These are phyloP conservation scores for Epistrophe grossulariae DNA, from an alignment of 2,888 invertebrate species.

Conservation along the genomic window DNA sequence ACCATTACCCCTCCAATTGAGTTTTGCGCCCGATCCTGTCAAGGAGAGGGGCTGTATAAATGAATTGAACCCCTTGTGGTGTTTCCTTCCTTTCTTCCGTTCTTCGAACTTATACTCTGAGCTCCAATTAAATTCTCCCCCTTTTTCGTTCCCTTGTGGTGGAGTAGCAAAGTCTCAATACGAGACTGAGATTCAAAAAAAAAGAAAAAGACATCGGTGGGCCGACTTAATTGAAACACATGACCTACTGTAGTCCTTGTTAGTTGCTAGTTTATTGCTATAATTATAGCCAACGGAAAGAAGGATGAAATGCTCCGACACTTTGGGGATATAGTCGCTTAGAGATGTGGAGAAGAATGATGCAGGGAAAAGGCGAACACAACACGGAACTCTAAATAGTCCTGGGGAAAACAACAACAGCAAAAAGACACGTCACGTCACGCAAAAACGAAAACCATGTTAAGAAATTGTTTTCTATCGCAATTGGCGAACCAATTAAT, in stretches of 20 bases:
- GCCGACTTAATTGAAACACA: slow-evolving; percentile 74
- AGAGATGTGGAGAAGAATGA: slow-evolving; percentile 11
- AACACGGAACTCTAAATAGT: slow-evolving; percentile 12
- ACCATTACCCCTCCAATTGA: neutral
- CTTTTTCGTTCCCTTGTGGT: neutral
- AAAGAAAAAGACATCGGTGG: slow-evolving; percentile 59
- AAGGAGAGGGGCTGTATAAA: neutral
- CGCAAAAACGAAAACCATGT: slow-evolving; percentile 75
- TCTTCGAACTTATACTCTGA: slow-evolving; percentile 11
- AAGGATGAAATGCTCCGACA: slow-evolving; percentile 63
- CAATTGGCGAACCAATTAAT: slow-evolving; percentile 74
- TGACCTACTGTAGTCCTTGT: slow-evolving; percentile 75
- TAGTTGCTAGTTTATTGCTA: slow-evolving; percentile 75
- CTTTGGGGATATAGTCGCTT: slow-evolving; percentile 39
- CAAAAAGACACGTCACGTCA: slow-evolving; percentile 64
- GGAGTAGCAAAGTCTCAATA: neutral
- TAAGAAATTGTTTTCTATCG: slow-evolving; percentile 69
- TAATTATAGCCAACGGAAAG: slow-evolving; percentile 68
- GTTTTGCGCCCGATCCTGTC: neutral
- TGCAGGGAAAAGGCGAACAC: slow-evolving; percentile 34
- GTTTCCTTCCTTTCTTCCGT: slow-evolving; percentile 44
- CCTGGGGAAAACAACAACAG: slow-evolving; percentile 5
- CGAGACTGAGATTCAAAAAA: slow-evolving; percentile 30
- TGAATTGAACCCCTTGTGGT: slow-evolving; percentile 55
- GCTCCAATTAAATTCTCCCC: slow-evolving; percentile 59